These are phyloP conservation scores for Lysandra bellargus DNA, from an alignment of 2,888 invertebrate species.

Conservation along the genomic window DNA sequence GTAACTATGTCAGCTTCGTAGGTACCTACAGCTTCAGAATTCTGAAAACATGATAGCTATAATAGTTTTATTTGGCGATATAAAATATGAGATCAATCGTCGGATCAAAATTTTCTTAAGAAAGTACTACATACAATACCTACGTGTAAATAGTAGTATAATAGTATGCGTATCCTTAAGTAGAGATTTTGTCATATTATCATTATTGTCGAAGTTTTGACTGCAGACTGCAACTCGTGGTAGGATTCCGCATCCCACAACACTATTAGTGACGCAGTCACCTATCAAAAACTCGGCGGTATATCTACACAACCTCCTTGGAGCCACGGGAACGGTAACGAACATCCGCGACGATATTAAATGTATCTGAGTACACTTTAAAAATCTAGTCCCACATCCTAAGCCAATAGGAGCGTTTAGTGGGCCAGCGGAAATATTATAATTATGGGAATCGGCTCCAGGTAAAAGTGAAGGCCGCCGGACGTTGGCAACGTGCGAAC, in stretches of 20 bases:
- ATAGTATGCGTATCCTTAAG: too few species aligned
- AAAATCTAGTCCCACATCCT: neutral
- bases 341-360: neutral
- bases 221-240: too few species aligned
- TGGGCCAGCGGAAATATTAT: constrained; percentile 40
- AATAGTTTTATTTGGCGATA: neutral
- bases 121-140: too few species aligned
- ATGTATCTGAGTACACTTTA: neutral
- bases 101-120: too few species aligned
- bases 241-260: too few species aligned
- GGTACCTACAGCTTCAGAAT: neutral
- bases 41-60: neutral
- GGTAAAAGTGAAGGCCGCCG: constrained; percentile 39
- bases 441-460: constrained; percentile 41
- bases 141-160: too few species aligned
- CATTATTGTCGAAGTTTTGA: too few species aligned
- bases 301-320: too few species aligned
- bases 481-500: constrained; percentile 36
- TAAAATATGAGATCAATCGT: neutral
- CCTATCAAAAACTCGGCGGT: too few species aligned
- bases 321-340: neutral
- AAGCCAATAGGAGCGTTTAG: constrained; percentile 3
- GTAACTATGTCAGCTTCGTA: too few species aligned
- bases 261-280: too few species aligned
- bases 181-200: too few species aligned